These are phyloP conservation scores for Falcaria lacertinaria DNA, from an alignment of 2,888 invertebrate species.

Conservation along the genomic window DNA sequence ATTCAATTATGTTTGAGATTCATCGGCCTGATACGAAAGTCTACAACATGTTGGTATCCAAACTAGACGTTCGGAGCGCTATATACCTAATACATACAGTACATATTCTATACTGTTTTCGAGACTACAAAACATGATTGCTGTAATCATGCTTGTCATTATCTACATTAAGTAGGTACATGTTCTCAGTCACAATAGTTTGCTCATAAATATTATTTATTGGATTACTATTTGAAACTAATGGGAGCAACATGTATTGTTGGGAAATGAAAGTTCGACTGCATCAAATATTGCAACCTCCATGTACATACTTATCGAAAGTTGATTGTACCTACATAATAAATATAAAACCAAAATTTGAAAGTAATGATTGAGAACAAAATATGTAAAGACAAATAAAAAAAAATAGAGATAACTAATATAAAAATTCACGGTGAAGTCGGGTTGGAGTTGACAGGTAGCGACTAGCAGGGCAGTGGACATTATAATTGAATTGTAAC, in stretches of 20 bases:
- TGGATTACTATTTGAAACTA: background rate
- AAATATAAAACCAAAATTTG: too few relatives aligned
- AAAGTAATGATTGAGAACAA: too few relatives aligned
- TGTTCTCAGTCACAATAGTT: background rate
- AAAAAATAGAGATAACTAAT: too few relatives aligned
- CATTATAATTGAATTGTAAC: slow-evolving; percentile 2
- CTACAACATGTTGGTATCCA: slow-evolving; percentile 12
- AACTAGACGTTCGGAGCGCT: background rate
- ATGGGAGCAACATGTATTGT: background rate
- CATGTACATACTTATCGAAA: too few relatives aligned
- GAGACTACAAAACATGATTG: background rate
- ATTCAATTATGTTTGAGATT: slow-evolving; percentile 20
- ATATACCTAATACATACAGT: background rate
- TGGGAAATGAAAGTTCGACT: background rate
- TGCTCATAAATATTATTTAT: background rate
- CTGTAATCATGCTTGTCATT: background rate
- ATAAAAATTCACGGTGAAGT: background rate
- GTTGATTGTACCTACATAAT: too few relatives aligned
- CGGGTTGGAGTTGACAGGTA: background rate
- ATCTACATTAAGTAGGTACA: background rate
- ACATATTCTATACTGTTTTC: background rate
- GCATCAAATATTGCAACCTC: background rate
- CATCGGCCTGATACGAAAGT: slow-evolving; percentile 17
- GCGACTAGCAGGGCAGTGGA: background rate
- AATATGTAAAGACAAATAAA: too few relatives aligned